These are phyloP conservation scores for Harlomillsia oculata DNA, from an alignment of 1,140 invertebrate genomes.

Conservation along the genomic window DNA sequence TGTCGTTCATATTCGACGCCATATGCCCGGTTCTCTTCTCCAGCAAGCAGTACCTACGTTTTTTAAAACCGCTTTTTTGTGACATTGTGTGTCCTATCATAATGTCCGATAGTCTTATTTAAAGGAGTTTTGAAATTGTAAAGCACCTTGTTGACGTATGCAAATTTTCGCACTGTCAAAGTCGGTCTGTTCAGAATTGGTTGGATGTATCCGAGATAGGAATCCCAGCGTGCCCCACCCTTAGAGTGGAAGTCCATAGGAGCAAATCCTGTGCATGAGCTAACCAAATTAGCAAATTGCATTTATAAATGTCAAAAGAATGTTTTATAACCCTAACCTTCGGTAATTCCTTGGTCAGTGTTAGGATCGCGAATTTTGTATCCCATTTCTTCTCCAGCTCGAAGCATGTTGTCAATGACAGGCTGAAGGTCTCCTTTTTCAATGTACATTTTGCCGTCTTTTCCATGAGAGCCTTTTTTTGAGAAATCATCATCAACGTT, in stretches of 20 bases:
- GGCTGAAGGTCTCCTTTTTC: conserved; percentile 16
- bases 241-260: conserved; percentile 26
- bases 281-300: not conserved
- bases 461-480: conserved; percentile 13
- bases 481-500: too few species aligned
- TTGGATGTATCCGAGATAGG: conserved; percentile 19
- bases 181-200: conserved; percentile 16
- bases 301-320: not conserved
- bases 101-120: too few species aligned
- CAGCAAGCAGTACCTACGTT: conserved; percentile 9
- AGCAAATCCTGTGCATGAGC: conserved; percentile 19
- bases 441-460: conserved; percentile 18
- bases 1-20: conserved; percentile 28
- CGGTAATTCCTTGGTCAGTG: conserved; percentile 2
- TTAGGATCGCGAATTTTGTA: conserved; percentile 27
- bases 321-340: conserved; percentile 18
- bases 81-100: too few species aligned
- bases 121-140: not conserved
- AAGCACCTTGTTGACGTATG: conserved; percentile 17
- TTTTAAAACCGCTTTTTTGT: too few species aligned
- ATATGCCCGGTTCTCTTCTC: conserved; percentile 18
- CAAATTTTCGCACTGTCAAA: conserved; percentile 25
- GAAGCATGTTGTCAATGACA: conserved; percentile 16
- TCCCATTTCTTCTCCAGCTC: conserved; percentile 25
- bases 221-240: conserved; percentile 16